A percentile compares a stretch with the other conserved stretches of the same genome.
Conservation (phyloP, 2,797 vertebrate genomes). For the Phrynocephalus guinanensis region DNA sequence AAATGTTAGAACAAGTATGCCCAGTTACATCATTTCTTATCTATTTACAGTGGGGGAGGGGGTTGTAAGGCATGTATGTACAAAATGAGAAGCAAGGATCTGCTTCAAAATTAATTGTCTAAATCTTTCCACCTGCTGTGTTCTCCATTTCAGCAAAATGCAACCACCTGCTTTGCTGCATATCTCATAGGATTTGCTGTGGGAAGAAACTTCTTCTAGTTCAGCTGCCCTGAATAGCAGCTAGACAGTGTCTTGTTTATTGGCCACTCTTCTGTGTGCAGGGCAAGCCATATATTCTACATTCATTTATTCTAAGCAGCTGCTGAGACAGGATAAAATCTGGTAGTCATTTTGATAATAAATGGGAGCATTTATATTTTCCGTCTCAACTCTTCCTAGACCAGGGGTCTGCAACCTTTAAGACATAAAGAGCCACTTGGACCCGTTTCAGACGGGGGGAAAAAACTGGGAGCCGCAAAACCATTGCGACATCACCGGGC, state of each 20-base stretch:
- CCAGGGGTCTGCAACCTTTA: no score
- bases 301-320: constrained; percentile 31
- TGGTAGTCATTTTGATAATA: constrained; percentile 27
- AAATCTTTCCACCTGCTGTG: constrained; percentile 32
- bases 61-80: no score
- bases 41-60: constrained; percentile 9
- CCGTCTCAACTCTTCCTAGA: not conserved
- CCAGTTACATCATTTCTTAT: constrained; percentile 2
- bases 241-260: constrained; percentile 8
- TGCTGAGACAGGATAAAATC: constrained; percentile 11
- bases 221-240: not conserved
- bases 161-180: constrained; percentile 23
- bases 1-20: not conserved
- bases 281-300: constrained; percentile 12
- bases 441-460: no score
- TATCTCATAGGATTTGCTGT: constrained; percentile 12
- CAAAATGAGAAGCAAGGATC: not conserved
- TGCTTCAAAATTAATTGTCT: constrained; percentile 35
- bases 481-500: no score
- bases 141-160: constrained; percentile 26
- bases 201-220: constrained; percentile 1
- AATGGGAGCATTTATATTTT: constrained; percentile 14
- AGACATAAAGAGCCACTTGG: no score
- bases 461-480: no score
- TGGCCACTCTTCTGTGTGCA: constrained; percentile 3